Evolutionary conservation across 2,797 vertebrate species (phyloP), one percentile per base, ranked within the genome.

Genomic region (Limnodromus scolopaceus): DNA sequence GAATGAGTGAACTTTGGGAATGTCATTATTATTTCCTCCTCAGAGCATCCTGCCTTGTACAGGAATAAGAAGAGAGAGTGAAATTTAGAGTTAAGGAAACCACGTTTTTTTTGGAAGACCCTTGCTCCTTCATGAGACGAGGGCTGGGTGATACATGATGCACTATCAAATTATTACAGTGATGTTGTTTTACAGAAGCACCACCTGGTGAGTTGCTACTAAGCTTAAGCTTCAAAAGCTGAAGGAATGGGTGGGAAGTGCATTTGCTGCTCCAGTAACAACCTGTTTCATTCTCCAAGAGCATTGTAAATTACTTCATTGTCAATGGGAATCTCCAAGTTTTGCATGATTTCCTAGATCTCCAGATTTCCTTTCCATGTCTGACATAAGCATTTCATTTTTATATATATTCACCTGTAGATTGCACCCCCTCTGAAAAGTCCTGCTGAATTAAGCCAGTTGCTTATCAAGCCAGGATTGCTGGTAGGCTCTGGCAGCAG

Each of bases 111-210:
- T 32, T 36, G 10, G 25, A 28, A 58, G 60, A 13, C 49, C 17
- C 14, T n/a, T 68, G 12, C 11, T 16, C 7, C 10, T 9, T 34
- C 20, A 17, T 20, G 36, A 65, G 19, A 2, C 9, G 6, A 17
- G 19, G 36, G 38, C 11, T 16, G 15, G 49, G 38, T 6, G 57
- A 16, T 12, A 11, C 1, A 1, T 5, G n/a, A 39, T n/a, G 6
- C 3, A 0, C 36, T 71, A 22, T 8, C 16, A 58, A 69, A 27
- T 19, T 24, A 4, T 41, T 54, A 9, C 22, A 36, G 15, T 5
- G 18, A 32, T 0, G 0, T 4, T 36, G 23, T 8, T 45, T 27
- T 34, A 55, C 28, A 19, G 30, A 15, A 45, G 23, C 39, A 45
- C 10, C 60, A 23, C 28, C 14, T 7, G 13, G 48, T 49, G 32